Evolutionary conservation across 2,888 invertebrate species (phyloP).

Genomic region (Drosophila anomelani): DNA sequence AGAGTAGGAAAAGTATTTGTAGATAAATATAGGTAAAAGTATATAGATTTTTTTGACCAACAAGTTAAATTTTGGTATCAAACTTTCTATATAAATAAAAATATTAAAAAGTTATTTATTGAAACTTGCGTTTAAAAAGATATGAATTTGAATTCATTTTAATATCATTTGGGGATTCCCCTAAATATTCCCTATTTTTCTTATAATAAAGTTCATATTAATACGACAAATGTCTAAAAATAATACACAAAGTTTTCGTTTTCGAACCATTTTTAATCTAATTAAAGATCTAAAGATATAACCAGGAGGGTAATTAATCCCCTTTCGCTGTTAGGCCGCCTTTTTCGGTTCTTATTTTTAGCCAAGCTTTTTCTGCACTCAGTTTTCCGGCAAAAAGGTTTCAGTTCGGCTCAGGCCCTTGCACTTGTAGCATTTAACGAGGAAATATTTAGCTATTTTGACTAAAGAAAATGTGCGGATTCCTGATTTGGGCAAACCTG

Average conservation of each 20-base stretch:
- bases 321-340: neutral
- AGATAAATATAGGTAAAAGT: neutral
- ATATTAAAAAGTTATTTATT: neutral
- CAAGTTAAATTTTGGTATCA: neutral
- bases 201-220: too few relatives aligned
- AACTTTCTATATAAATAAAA: neutral
- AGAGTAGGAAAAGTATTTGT: conserved; percentile 7
- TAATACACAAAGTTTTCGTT: neutral
- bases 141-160: too few relatives aligned
- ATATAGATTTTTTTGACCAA: neutral
- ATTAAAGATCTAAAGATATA: neutral
- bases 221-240: neutral
- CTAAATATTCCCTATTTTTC: too few relatives aligned
- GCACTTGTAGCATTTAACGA: neutral
- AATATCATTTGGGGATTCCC: too few relatives aligned
- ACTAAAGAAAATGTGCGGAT: conserved; percentile 55
- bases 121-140: too few relatives aligned
- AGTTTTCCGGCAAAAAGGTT: conserved; percentile 20
- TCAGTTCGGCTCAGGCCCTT: conserved; percentile 32
- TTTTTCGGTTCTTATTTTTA: conserved; percentile 7
- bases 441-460: neutral
- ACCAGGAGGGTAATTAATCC: neutral
- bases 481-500: conserved; percentile 47
- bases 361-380: conserved; percentile 1
- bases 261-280: neutral